Conservation (phyloP, 2,888 invertebrate genomes). For the Myathropa florea region DNA sequence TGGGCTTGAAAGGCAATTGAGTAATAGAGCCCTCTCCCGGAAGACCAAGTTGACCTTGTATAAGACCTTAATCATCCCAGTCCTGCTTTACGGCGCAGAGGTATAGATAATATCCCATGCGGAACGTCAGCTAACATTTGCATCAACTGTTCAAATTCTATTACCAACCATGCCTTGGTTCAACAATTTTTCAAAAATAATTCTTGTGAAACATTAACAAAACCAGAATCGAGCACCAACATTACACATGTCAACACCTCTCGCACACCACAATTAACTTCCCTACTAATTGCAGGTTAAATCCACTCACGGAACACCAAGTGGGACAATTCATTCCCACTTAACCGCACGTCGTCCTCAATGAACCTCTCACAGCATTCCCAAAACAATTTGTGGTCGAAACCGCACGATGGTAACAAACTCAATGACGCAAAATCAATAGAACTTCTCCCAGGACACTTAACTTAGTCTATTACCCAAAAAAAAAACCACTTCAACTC, state of each 20-base stretch:
- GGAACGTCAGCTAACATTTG: too few relatives aligned
- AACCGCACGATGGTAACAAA: slow-evolving; percentile 11
- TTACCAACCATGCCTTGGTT: too few relatives aligned
- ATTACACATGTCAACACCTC: background rate
- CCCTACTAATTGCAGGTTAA: slow-evolving; percentile 36
- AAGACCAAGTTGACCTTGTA: too few relatives aligned
- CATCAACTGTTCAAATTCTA: too few relatives aligned
- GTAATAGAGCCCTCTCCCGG: too few relatives aligned
- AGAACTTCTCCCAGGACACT: slow-evolving; percentile 48
- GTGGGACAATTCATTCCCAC: slow-evolving; percentile 4
- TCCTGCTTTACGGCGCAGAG: too few relatives aligned
- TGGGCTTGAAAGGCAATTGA: too few relatives aligned
- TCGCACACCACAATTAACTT: slow-evolving; percentile 11
- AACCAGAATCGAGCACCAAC: background rate
- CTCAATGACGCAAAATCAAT: slow-evolving; percentile 32
- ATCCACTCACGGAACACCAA: slow-evolving; percentile 34
- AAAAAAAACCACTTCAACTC: slow-evolving; percentile 54
- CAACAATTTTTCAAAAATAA: background rate
- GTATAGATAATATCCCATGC: too few relatives aligned
- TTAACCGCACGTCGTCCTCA: slow-evolving; percentile 19
- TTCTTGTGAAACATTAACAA: background rate
- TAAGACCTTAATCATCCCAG: too few relatives aligned
- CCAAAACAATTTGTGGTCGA: slow-evolving; percentile 43
- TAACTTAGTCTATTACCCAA: slow-evolving; percentile 55
- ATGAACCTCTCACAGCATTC: slow-evolving; percentile 13